Evolutionary conservation across 2,888 invertebrate species (phyloP).

Genomic region (Morpho deidamia): DNA sequence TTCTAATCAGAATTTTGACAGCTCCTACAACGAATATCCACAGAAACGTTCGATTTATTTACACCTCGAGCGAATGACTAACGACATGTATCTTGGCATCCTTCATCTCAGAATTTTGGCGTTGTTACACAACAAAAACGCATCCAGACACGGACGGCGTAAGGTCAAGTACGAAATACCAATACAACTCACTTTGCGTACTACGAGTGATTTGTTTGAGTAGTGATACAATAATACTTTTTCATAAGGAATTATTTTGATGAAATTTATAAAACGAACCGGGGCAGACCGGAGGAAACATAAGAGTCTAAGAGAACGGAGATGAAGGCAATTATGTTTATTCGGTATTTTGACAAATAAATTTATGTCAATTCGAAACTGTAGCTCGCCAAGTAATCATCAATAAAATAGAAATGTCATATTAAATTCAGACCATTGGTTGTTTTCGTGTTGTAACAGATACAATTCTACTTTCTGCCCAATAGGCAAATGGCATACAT

Average conservation of each 20-base stretch:
- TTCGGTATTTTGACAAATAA: conserved; percentile 72
- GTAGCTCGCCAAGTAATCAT: conserved; percentile 16
- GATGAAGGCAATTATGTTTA: conserved; percentile 55
- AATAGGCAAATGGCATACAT: conserved; percentile 9
- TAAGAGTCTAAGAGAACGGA: conserved; percentile 62
- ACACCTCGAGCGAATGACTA: conserved; percentile 18
- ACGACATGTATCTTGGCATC: conserved; percentile 55
- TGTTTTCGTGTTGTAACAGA: conserved; percentile 4
- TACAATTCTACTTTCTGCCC: conserved; percentile 6
- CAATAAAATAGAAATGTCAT: conserved; percentile 5
- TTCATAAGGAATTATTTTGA: conserved; percentile 27
- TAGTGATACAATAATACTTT: conserved; percentile 3
- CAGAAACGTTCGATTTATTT: conserved; percentile 12
- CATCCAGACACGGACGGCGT: conserved; percentile 54
- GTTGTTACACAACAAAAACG: conserved; percentile 69
- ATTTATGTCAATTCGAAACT: conserved; percentile 48
- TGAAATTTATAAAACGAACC: conserved; percentile 43
- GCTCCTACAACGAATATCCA: conserved; percentile 6
- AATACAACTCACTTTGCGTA: conserved; percentile 40
- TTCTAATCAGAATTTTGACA: conserved; percentile 32
- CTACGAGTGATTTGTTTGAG: conserved; percentile 2
- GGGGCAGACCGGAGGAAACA: conserved; percentile 50
- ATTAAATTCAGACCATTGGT: background rate
- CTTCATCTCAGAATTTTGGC: conserved; percentile 53
- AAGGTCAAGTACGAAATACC: conserved; percentile 62